Conservation (phyloP, 2,888 invertebrate species). For the Cryptocheilus praepositus region DNA sequence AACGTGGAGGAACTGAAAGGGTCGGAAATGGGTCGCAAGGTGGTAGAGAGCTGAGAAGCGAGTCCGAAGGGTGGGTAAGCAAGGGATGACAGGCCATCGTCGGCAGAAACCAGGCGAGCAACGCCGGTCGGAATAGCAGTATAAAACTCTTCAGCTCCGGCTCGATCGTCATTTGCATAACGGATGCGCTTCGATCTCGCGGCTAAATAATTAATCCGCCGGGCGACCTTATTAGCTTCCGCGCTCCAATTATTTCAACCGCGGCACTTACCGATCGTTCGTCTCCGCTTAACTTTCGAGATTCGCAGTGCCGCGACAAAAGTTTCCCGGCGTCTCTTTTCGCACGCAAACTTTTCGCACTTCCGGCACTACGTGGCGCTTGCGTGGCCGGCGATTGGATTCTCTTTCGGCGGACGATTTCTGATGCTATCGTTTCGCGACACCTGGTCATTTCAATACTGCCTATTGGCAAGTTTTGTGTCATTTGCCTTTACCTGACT, state of each 20-base stretch:
- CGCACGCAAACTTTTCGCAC: too few species aligned
- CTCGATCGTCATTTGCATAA: conserved; percentile 63
- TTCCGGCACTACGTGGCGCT: too few species aligned
- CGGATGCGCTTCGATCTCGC: conserved; percentile 59
- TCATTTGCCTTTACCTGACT: neutral
- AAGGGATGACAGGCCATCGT: too few species aligned
- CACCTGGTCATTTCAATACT: neutral
- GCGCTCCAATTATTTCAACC: conserved; percentile 24
- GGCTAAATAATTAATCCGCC: conserved; percentile 56
- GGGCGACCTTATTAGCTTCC: conserved; percentile 13
- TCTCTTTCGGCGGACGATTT: too few species aligned
- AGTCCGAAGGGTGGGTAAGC: conserved; percentile 2
- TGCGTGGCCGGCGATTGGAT: too few species aligned
- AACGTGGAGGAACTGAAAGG: neutral
- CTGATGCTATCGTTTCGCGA: too few species aligned
- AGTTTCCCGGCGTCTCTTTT: too few species aligned
- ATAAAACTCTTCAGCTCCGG: conserved; percentile 29
- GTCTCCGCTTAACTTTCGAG: conserved; percentile 2
- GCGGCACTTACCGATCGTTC: conserved; percentile 7
- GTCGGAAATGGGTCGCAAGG: conserved; percentile 1
- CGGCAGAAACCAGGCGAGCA: too few species aligned
- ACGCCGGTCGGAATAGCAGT: too few species aligned
- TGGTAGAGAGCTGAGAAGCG: too few species aligned
- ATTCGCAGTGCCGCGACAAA: neutral
- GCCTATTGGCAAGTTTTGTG: neutral